Conservation (phyloP, 1,140 invertebrate species). For the Drosophila mauritiana region DNA sequence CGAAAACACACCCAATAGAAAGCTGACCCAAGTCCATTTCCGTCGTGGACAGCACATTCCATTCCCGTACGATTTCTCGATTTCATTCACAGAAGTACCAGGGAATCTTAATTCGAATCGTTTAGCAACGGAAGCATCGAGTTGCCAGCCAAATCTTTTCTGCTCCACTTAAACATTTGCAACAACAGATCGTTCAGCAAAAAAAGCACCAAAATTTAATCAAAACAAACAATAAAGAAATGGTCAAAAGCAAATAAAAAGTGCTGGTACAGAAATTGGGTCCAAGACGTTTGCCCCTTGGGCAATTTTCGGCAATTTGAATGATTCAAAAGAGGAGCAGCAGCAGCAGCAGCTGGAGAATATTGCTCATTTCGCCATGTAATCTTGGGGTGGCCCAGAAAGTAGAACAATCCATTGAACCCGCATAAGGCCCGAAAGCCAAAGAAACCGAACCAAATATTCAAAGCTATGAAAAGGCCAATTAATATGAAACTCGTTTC, state of each 20-base stretch:
- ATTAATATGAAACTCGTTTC: conserved; percentile 83
- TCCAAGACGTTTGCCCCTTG: conserved; percentile 41
- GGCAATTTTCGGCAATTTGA: conserved; percentile 58
- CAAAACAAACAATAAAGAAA: conserved; percentile 81
- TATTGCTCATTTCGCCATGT: conserved; percentile 37
- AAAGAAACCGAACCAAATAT: conserved; percentile 63
- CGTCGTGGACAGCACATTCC: conserved; percentile 65
- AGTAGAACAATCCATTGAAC: conserved; percentile 61
- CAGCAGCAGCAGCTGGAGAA: conserved; percentile 9
- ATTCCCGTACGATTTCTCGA: conserved; percentile 55
- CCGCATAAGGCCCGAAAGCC: conserved; percentile 54
- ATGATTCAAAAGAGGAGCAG: conserved; percentile 68
- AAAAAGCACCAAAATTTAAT: conserved; percentile 64
- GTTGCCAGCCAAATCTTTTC: conserved; percentile 54
- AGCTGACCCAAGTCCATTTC: conserved; percentile 68
- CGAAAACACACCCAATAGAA: conserved; percentile 58
- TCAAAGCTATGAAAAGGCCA: conserved; percentile 73
- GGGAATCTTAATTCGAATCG: conserved; percentile 75
- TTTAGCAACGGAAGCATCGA: conserved; percentile 79
- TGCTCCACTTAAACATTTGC: conserved; percentile 56
- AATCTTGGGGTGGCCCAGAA: conserved; percentile 55
- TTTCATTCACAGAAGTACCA: conserved; percentile 65
- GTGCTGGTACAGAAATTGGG: conserved; percentile 58
- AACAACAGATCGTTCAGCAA: conserved; percentile 17
- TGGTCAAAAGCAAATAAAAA: conserved; percentile 75